Conservation (phyloP, 37 sponge, comb jelly and placozoan species). For the Spongilla lacustris region DNA sequence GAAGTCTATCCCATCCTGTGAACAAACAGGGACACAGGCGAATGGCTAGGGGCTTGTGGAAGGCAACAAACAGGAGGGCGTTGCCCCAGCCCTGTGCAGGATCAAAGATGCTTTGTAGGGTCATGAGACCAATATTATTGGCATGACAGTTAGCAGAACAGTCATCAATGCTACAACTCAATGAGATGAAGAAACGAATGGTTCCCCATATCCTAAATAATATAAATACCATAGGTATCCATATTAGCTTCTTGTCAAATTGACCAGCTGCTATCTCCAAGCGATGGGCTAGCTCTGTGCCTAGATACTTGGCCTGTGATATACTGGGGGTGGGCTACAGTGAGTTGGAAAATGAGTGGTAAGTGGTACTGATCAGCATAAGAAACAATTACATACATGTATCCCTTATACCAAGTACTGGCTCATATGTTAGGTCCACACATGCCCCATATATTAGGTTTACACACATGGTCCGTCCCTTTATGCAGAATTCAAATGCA, state of each 20-base stretch:
- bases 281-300: neutral
- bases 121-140: neutral
- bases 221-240: slow-evolving; percentile 62
- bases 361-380: too few relatives aligned
- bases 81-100: slow-evolving; percentile 75
- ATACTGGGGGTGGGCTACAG: neutral
- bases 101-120: slow-evolving; percentile 48
- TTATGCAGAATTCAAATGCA: too few relatives aligned
- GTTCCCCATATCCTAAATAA: slow-evolving; percentile 72
- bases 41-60: slow-evolving; percentile 15
- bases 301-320: neutral
- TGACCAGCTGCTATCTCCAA: slow-evolving; percentile 13
- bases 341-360: too few relatives aligned
- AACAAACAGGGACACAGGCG: slow-evolving; percentile 42
- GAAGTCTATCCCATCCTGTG: neutral
- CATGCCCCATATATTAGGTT: too few relatives aligned
- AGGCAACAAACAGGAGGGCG: slow-evolving; percentile 59
- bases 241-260: slow-evolving; percentile 37
- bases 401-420: too few relatives aligned
- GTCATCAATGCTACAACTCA: too few relatives aligned
- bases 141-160: too few relatives aligned
- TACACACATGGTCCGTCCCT: too few relatives aligned
- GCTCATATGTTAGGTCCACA: too few relatives aligned
- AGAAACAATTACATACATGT: too few relatives aligned
- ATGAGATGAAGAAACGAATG: slow-evolving; percentile 46